phyloP scores from a whole-genome alignment of 1,140 invertebrate species.

The Macrotrachela quadricornifera region DNA sequence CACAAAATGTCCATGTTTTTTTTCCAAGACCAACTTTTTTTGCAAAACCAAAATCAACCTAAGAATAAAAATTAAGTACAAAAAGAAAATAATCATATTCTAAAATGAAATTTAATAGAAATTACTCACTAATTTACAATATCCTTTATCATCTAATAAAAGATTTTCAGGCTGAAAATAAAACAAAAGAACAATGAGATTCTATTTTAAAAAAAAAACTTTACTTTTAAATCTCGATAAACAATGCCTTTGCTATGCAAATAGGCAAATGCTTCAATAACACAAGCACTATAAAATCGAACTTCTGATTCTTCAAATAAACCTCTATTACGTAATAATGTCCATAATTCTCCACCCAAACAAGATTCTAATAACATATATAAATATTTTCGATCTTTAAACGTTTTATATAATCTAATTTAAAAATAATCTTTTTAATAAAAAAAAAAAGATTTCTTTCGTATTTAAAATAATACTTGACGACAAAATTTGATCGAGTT shows the following conservation, averaged over 20 bases:
- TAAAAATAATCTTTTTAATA: no score
- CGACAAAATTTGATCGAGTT: slow-evolving; percentile 70
- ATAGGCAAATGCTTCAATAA: slow-evolving; percentile 86
- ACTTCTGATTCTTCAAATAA: slow-evolving; percentile 36
- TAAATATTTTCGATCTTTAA: slow-evolving; percentile 84
- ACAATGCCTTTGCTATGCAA: slow-evolving; percentile 85
- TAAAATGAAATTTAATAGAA: slow-evolving; percentile 1
- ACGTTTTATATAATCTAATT: slow-evolving; percentile 73
- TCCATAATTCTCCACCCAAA: slow-evolving; percentile 91
- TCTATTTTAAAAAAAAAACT: no score
- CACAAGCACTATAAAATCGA: slow-evolving; percentile 78
- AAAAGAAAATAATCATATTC: slow-evolving; percentile 10
- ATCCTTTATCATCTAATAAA: slow-evolving; percentile 64
- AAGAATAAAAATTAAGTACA: slow-evolving; percentile 11
- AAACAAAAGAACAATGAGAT: no score
- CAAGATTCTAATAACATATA: slow-evolving; percentile 97
- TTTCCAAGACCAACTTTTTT: slow-evolving; percentile 58
- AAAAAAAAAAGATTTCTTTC: no score
- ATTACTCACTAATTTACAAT: slow-evolving; percentile 56
- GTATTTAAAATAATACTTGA: slow-evolving; percentile 48
- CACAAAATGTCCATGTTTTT: slow-evolving; percentile 97
- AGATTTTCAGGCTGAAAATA: slow-evolving; percentile 97
- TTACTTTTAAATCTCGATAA: slow-evolving; percentile 63
- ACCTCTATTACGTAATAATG: slow-evolving; percentile 50
- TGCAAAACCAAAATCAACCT: slow-evolving; percentile 82